A percentile compares a stretch with the other conserved stretches of the same genome.
These are phyloP conservation scores for Cotesia vestalis DNA, from an alignment of 1,140 invertebrate genomes.

Conservation along the genomic window DNA sequence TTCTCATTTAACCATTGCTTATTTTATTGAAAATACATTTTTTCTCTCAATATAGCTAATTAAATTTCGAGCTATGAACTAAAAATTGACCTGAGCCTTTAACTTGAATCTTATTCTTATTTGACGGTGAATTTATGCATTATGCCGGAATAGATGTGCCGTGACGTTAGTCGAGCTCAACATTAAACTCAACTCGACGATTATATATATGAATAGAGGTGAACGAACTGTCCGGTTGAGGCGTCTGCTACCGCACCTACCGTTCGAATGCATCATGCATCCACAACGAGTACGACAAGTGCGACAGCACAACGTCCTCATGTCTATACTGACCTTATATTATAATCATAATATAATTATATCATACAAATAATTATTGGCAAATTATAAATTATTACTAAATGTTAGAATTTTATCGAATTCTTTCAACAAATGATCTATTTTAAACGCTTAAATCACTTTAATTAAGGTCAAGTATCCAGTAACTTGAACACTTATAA, in stretches of 20 bases:
- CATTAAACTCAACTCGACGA: not conserved
- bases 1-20: no score
- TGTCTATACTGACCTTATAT: slow-evolving; percentile 3
- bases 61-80: no score
- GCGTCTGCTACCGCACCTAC: slow-evolving; percentile 37
- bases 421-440: no score
- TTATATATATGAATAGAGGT: slow-evolving; percentile 42
- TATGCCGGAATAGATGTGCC: slow-evolving; percentile 31
- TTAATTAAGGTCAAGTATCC: no score
- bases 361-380: not conserved
- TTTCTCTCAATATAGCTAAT: no score
- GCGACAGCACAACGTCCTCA: slow-evolving; percentile 9
- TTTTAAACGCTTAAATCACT: no score
- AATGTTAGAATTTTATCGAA: no score
- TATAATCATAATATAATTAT: not conserved
- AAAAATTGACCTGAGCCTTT: no score
- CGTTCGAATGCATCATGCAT: slow-evolving; percentile 56
- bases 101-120: slow-evolving; percentile 3
- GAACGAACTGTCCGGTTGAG: slow-evolving; percentile 52
- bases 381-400: no score
- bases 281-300: slow-evolving; percentile 54
- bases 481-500: no score
- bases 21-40: no score
- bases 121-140: slow-evolving; percentile 31
- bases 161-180: slow-evolving; percentile 25